phyloP scores from a whole-genome alignment of 1,140 invertebrate genomes.

The Ostrea denselamellosa region DNA sequence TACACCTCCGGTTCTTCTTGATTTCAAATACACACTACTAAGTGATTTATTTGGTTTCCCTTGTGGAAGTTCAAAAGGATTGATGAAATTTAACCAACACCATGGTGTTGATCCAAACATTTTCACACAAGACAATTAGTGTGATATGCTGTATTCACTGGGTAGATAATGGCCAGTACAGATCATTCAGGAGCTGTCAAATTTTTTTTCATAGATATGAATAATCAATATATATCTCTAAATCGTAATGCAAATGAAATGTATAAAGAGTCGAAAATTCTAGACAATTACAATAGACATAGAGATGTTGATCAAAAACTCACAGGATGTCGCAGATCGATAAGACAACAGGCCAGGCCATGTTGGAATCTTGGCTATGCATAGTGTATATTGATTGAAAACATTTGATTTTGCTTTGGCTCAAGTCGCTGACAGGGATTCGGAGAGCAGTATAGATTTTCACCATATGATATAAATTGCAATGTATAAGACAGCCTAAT shows the following conservation, averaged over 20 bases:
- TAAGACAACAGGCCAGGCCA: slow-evolving; percentile 10
- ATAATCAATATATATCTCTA: too few relatives aligned
- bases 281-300: background rate
- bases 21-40: too few relatives aligned
- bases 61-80: too few relatives aligned
- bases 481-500: background rate
- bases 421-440: background rate
- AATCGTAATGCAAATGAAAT: background rate
- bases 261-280: background rate
- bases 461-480: background rate
- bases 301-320: background rate
- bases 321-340: background rate
- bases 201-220: too few relatives aligned
- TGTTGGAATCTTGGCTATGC: slow-evolving; percentile 9
- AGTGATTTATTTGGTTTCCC: too few relatives aligned
- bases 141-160: too few relatives aligned
- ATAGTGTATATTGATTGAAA: slow-evolving; percentile 25
- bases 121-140: too few relatives aligned
- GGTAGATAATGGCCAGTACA: too few relatives aligned
- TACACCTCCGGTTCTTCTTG: too few relatives aligned
- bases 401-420: slow-evolving; percentile 8
- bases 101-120: too few relatives aligned
- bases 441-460: background rate
- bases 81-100: too few relatives aligned
- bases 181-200: too few relatives aligned